A percentile compares a stretch with the other conserved stretches of the same genome.
Evolutionary conservation across 2,113 vertebrate species (phyloP).

Genomic region (Tachycineta bicolor): DNA sequence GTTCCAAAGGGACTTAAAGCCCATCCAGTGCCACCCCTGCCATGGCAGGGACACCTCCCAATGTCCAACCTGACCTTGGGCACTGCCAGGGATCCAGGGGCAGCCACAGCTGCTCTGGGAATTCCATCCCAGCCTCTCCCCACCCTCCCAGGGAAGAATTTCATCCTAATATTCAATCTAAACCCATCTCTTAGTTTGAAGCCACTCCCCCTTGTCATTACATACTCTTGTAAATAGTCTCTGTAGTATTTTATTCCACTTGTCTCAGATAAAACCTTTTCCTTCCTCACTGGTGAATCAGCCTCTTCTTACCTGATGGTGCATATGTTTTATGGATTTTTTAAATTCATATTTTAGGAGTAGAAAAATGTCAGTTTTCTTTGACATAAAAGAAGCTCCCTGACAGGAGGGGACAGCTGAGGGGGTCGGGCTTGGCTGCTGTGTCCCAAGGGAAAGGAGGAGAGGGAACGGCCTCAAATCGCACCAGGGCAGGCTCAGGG

Average conservation of each 20-base stretch:
- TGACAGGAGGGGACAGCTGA: neutral
- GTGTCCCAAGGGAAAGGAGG: neutral
- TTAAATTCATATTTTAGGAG: accelerated
- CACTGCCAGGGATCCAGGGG: neutral
- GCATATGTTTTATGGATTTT: neutral
- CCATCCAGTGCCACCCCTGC: neutral
- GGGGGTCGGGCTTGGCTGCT: neutral
- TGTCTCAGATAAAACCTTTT: neutral
- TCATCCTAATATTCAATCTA: neutral
- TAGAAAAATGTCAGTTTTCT: neutral
- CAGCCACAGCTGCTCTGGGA: neutral
- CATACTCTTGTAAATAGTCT: neutral
- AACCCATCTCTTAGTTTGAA: neutral
- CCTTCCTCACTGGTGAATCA: neutral
- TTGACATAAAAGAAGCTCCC: neutral
- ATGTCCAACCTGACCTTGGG: neutral
- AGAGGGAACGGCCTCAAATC: neutral
- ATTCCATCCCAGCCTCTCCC: neutral
- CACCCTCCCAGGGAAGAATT: neutral
- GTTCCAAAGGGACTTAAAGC: accelerated
- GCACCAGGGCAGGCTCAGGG: neutral
- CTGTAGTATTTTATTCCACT: neutral
- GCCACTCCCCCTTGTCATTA: neutral
- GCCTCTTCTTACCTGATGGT: neutral
- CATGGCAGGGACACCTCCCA: neutral